Evolutionary conservation across 2,888 invertebrate species (phyloP), one percentile per base, ranked within the genome.

Genomic region (Helicoverpa assulta): DNA sequence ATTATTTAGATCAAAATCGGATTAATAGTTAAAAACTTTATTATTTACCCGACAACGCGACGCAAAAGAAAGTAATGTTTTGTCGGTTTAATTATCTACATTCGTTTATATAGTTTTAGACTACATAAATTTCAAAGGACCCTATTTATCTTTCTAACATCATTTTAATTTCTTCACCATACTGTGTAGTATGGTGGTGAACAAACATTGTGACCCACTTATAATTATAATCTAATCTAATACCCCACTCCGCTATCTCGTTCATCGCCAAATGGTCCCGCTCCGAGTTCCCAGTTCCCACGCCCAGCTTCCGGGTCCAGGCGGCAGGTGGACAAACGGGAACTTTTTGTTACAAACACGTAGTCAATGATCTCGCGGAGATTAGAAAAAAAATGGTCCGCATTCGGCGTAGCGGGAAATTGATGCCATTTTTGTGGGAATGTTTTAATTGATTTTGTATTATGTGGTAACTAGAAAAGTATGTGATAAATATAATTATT

Each of bases 231-330:
- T 26, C 26, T 5, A 12, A 4, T 21, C 37, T 16, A 19, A n/a
- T 5, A 19, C 33, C 57, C 50, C 19, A 18, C 16, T 52, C 29
- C 5, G 47, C 29, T 76, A 56, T 80, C 69, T 68, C 55, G n/a
- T 33, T 52, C 53, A 67, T 79, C 69, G 33, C 50, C 60, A 65
- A 74, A 67, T 67, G 72, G 63, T 2, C 51, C 67, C 71, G 75
- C 81, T 80, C 82, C 83, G 74, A 58, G 85, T 26, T 26, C 2
- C 26, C 26, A 26, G 26, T 89, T 91, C 90, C 91, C 91, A 90
- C 90, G 91, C 72, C 60, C 6, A 10, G 67, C 70, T 86, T 87
- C 86, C 87, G 87, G 86, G 87, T 85, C 78, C 79, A 57, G 29
- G 64, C 47, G 65, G 50, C 78, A 81, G 78, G 78, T 78, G 78